phyloP scores from a whole-genome alignment of 2,888 invertebrate genomes.

The Polyploca ridens region DNA sequence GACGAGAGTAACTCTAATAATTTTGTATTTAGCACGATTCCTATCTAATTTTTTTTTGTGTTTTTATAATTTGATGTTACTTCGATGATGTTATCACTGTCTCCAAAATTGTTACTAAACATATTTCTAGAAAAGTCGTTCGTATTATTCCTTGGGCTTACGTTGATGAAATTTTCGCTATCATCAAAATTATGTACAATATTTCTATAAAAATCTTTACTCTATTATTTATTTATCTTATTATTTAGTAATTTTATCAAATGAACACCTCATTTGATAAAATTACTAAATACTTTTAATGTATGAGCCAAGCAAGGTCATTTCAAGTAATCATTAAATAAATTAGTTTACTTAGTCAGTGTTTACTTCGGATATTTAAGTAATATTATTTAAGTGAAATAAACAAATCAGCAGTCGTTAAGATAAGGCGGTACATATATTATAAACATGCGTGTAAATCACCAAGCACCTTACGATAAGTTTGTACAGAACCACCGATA shows the following conservation, averaged over 20 bases:
- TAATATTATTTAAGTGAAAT: neutral
- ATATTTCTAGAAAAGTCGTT: no score
- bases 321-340: neutral
- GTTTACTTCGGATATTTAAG: slow-evolving; percentile 3
- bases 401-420: slow-evolving; percentile 7
- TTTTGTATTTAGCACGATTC: no score
- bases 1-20: no score
- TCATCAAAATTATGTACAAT: no score
- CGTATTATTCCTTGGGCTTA: no score
- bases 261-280: no score
- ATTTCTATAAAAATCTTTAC: no score
- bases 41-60: no score
- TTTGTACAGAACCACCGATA: neutral
- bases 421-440: slow-evolving; percentile 4
- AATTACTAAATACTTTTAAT: neutral
- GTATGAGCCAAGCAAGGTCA: neutral
- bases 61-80: no score
- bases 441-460: slow-evolving; percentile 4
- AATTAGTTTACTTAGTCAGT: neutral
- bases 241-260: neutral
- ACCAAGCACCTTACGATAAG: neutral
- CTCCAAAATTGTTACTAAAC: no score
- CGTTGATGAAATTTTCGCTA: no score
- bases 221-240: neutral
- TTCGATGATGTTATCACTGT: no score